These are phyloP conservation scores for Drosophila robusta DNA, from an alignment of 2,888 invertebrate genomes.

Conservation along the genomic window DNA sequence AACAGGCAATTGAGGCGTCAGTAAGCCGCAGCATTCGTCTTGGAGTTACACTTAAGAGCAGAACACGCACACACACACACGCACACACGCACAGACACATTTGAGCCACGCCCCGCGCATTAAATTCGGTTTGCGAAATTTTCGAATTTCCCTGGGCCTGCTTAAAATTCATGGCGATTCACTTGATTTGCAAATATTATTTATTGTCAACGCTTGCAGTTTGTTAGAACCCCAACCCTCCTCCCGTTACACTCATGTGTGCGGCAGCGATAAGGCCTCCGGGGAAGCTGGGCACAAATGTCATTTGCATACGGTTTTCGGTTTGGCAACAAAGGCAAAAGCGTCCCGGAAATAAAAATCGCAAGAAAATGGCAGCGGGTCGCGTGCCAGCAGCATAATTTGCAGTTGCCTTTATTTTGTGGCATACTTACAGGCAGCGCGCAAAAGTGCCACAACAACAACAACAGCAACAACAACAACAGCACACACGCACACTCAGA, in stretches of 20 bases:
- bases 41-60: constrained; percentile 39
- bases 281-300: constrained; percentile 18
- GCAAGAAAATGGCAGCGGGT: constrained; percentile 50
- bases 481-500: constrained; percentile 11
- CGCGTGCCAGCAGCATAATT: constrained; percentile 74
- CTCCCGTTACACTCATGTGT: constrained; percentile 45
- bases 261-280: constrained; percentile 59
- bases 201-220: constrained; percentile 77
- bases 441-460: constrained; percentile 42
- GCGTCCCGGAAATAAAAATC: constrained; percentile 66
- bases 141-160: constrained; percentile 31
- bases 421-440: constrained; percentile 61
- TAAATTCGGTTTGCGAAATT: no score
- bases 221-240: background rate
- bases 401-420: constrained; percentile 36
- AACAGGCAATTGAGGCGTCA: constrained; percentile 59
- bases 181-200: constrained; percentile 79
- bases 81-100: background rate
- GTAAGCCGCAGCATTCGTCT: constrained; percentile 64
- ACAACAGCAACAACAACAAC: constrained; percentile 12
- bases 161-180: constrained; percentile 70
- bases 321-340: constrained; percentile 42
- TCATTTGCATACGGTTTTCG: constrained; percentile 69
- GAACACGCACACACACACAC: background rate
- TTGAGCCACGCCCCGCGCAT: constrained; percentile 37